Conservation (phyloP, 2,113 vertebrate species). For the Apodemus speciosus region DNA sequence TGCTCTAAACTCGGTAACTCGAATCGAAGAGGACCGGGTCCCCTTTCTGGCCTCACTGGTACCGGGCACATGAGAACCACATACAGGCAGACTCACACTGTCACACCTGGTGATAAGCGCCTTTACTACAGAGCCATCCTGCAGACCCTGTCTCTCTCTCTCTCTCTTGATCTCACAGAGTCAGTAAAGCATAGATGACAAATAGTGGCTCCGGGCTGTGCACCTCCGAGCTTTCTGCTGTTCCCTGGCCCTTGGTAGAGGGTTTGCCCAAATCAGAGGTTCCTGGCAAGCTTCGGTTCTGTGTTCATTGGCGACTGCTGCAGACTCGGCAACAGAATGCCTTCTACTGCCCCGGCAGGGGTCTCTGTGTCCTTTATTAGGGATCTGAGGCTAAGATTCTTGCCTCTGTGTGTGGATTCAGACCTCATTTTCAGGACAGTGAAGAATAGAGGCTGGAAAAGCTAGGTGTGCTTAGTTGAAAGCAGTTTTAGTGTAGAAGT, state of each 20-base stretch:
- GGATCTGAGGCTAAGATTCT: background rate
- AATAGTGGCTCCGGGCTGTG: background rate
- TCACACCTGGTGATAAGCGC: background rate
- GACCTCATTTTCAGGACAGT: slow-evolving; percentile 22
- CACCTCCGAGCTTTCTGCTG: background rate
- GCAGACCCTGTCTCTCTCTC: background rate
- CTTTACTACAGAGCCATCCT: background rate
- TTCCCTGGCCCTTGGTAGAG: background rate
- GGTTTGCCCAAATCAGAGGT: slow-evolving; percentile 38
- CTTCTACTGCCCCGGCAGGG: background rate
- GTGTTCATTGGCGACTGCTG: background rate
- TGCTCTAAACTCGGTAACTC: background rate
- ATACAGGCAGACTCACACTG: background rate
- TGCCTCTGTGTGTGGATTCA: background rate
- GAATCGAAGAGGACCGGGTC: too few relatives aligned
- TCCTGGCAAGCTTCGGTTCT: slow-evolving; percentile 23
- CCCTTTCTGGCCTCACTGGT: background rate
- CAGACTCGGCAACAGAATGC: background rate
- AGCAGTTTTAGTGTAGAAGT: slow-evolving; percentile 11
- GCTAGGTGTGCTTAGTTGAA: background rate
- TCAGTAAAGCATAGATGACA: background rate
- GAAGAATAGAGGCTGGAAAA: background rate
- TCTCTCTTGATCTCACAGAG: background rate
- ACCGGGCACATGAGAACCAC: background rate
- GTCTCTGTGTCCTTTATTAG: background rate